Evolutionary conservation across 2,797 vertebrate species (phyloP).

Genomic region (Cheirogaleus major): DNA sequence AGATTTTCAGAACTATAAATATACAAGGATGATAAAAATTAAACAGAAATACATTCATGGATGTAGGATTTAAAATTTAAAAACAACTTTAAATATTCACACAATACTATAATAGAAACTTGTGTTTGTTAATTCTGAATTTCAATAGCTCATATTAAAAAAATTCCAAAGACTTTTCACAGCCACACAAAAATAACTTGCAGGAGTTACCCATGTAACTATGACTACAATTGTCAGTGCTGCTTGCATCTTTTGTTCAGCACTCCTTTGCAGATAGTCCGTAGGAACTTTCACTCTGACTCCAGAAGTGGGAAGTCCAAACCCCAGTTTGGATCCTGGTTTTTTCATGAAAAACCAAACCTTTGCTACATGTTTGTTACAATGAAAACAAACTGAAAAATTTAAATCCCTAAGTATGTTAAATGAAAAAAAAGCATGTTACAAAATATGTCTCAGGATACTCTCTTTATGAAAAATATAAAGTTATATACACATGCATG

Average conservation of each 20-base stretch:
- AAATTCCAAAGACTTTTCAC: not conserved
- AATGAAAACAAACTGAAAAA: slow-evolving; percentile 23
- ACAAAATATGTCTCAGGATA: not conserved
- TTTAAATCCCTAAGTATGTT: not conserved
- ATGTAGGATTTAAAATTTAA: not conserved
- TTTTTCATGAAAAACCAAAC: not conserved
- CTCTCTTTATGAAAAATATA: not conserved
- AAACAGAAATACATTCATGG: not conserved
- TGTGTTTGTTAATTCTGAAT: slow-evolving; percentile 2
- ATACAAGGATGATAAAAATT: not conserved
- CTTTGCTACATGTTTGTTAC: not conserved
- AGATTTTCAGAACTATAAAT: slow-evolving; percentile 20
- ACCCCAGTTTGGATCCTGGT: not conserved
- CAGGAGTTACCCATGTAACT: not conserved
- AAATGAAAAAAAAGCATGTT: not conserved
- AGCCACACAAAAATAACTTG: not conserved
- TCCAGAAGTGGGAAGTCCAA: not conserved
- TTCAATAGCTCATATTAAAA: not conserved
- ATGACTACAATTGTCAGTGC: not conserved
- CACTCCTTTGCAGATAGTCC: not conserved
- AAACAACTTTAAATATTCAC: not conserved
- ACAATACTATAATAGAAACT: not conserved
- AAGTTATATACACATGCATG: not conserved
- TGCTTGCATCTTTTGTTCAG: not conserved
- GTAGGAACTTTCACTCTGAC: not conserved